Evolutionary conservation across 2,888 invertebrate species (phyloP).

Genomic region (Diabrotica balteata): DNA sequence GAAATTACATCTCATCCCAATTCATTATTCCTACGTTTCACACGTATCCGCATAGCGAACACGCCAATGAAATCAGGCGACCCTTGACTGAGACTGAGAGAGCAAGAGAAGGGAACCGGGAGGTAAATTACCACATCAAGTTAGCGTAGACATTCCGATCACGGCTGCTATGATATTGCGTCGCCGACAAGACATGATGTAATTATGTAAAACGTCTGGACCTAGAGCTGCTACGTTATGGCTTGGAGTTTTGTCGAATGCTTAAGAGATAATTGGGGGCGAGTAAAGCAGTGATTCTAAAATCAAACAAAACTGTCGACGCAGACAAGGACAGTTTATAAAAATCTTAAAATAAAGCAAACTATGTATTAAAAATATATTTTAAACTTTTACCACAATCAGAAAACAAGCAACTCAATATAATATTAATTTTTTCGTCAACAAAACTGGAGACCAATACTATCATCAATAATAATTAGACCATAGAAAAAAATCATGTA

Average conservation of each 20-base stretch:
- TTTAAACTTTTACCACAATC: too few species aligned
- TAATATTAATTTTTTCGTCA: too few species aligned
- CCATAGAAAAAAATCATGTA: too few species aligned
- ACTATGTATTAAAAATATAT: too few species aligned
- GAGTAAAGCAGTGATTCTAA: not conserved
- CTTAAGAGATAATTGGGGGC: not conserved
- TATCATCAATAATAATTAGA: too few species aligned
- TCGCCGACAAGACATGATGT: conserved; percentile 47
- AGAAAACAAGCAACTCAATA: too few species aligned
- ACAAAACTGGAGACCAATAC: too few species aligned
- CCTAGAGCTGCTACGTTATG: conserved; percentile 27
- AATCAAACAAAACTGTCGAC: too few species aligned
- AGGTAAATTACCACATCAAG: conserved; percentile 37
- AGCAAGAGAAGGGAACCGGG: not conserved
- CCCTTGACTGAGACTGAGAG: conserved; percentile 15
- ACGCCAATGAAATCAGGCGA: conserved; percentile 30
- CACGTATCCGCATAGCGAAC: conserved; percentile 13
- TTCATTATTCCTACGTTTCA: conserved; percentile 18
- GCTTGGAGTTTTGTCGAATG: conserved; percentile 6
- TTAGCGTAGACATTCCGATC: conserved; percentile 34
- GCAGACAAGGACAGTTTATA: too few species aligned
- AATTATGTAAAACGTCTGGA: conserved; percentile 53
- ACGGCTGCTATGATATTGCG: conserved; percentile 45
- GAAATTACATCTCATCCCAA: conserved; percentile 22
- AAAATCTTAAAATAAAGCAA: too few species aligned